Conservation (phyloP, 2,113 vertebrate genomes). For the Natator depressus region DNA sequence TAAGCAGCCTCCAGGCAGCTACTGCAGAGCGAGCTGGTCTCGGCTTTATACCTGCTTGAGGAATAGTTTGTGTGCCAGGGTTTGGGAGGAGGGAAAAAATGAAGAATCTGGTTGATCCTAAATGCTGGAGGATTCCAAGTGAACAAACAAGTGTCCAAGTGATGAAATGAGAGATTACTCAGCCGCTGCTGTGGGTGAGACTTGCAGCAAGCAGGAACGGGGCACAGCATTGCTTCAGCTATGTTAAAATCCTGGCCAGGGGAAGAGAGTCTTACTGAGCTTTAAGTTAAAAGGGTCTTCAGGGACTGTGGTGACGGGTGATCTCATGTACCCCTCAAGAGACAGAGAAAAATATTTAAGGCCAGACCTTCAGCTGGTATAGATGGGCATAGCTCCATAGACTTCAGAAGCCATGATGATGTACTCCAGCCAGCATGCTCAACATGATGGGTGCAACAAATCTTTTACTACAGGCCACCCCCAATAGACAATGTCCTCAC, state of each 20-base stretch:
- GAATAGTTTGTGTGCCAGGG: not conserved
- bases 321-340: not conserved
- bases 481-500: not conserved
- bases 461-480: not conserved
- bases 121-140: not conserved
- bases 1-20: conserved; percentile 54
- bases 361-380: not conserved
- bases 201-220: rapidly evolving
- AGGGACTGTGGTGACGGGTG: not conserved
- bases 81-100: not conserved
- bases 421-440: rapidly evolving
- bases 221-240: rapidly evolving
- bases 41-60: not conserved
- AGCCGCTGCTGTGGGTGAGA: rapidly evolving
- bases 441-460: rapidly evolving
- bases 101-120: not conserved
- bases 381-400: not conserved
- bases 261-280: not conserved
- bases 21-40: rapidly evolving
- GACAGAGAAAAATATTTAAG: not conserved
- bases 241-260: not conserved
- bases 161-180: not conserved
- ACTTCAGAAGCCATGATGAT: rapidly evolving
- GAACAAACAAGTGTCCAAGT: not conserved
- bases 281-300: not conserved